phyloP scores from a whole-genome alignment of 1,140 invertebrate genomes.

The Babylonia areolata region DNA sequence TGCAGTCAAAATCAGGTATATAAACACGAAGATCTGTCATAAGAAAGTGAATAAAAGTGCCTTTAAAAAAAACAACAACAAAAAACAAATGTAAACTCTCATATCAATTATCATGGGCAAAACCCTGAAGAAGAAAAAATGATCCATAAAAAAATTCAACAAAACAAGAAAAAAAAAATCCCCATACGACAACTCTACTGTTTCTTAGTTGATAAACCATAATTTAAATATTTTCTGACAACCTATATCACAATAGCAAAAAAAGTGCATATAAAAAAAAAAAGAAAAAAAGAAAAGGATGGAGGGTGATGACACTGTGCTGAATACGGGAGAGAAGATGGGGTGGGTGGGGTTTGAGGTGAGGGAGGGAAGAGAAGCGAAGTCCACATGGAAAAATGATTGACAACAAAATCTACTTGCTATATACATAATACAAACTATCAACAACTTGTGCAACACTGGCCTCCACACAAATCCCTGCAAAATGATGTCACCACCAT shows the following conservation, averaged over 20 bases:
- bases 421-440: neutral
- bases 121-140: neutral
- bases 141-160: neutral
- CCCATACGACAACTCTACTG: neutral
- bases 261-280: neutral
- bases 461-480: neutral
- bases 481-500: neutral
- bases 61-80: neutral
- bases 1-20: neutral
- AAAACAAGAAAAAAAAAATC: neutral
- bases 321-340: neutral
- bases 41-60: neutral
- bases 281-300: neutral
- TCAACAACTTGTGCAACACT: neutral
- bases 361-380: too few species aligned
- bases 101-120: neutral
- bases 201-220: neutral
- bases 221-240: neutral
- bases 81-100: neutral
- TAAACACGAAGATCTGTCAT: neutral
- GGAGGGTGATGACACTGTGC: neutral
- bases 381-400: neutral
- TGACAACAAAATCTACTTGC: neutral
- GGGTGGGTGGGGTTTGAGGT: too few species aligned
- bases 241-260: slow-evolving; percentile 1